Evolutionary conservation across 2,113 vertebrate species (phyloP).

Genomic region (Sprattus sprattus): DNA sequence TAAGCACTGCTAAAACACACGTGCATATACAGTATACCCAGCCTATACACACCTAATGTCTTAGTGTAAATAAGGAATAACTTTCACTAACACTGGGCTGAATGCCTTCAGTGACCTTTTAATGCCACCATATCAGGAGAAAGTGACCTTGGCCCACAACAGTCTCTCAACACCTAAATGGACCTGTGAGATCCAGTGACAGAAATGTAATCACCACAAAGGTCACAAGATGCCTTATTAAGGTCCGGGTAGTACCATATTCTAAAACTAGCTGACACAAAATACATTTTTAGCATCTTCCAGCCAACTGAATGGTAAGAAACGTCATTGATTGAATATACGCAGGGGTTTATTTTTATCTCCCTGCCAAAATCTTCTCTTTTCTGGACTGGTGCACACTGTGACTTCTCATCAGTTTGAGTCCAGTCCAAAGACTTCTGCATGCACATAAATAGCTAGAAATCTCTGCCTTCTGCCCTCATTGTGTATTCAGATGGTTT

Average conservation of each 20-base stretch:
- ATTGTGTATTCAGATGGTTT: neutral
- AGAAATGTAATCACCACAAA: neutral
- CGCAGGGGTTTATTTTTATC: too few species aligned
- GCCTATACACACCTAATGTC: neutral
- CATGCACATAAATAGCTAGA: too few species aligned
- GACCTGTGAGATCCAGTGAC: neutral
- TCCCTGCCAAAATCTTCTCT: too few species aligned
- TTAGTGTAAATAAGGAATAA: neutral
- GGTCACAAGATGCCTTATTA: neutral
- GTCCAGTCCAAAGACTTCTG: too few species aligned
- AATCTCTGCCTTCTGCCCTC: neutral
- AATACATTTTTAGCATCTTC: neutral
- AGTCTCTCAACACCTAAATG: neutral
- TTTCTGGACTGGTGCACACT: too few species aligned
- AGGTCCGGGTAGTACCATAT: neutral
- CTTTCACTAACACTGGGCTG: neutral
- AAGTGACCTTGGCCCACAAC: neutral
- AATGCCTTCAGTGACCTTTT: neutral
- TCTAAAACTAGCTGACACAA: neutral
- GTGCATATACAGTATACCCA: too few species aligned
- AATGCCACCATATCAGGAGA: neutral
- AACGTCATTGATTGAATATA: too few species aligned
- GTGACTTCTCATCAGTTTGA: too few species aligned
- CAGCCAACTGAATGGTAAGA: too few species aligned
- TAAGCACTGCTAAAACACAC: too few species aligned